Percentiles rank a stretch among this genome's conserved stretches.
Evolutionary conservation across 2,888 invertebrate species (phyloP).

Genomic region (Sinhomidia bicolor): DNA sequence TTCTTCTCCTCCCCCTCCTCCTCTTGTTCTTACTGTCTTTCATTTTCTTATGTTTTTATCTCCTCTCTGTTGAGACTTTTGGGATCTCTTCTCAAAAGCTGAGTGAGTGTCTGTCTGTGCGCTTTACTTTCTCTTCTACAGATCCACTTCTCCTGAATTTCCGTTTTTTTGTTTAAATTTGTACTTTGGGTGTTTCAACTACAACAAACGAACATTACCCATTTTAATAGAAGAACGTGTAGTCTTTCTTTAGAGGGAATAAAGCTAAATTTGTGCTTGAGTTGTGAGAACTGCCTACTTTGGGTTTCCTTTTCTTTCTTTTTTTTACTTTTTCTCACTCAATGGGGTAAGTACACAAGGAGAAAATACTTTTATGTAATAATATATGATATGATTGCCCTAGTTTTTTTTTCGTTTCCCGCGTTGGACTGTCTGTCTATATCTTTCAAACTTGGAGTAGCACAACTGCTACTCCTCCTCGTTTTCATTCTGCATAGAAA

Average conservation of each 20-base stretch:
- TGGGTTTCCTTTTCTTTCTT: background rate
- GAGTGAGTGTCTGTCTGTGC: background rate
- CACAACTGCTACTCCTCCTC: background rate
- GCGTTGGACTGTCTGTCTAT: background rate
- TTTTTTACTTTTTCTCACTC: background rate
- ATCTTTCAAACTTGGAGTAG: background rate
- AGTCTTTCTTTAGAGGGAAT: background rate
- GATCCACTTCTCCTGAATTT: background rate
- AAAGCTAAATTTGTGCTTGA: background rate
- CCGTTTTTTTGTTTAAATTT: background rate
- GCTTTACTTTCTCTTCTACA: background rate
- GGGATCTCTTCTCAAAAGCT: background rate
- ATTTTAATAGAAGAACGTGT: background rate
- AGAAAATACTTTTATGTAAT: background rate
- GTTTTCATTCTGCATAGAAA: background rate
- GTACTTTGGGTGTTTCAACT: background rate
- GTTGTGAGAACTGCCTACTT: background rate
- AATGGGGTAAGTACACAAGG: background rate
- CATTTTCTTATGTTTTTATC: conserved; percentile 3
- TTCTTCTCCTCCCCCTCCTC: no score
- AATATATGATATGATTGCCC: conserved; percentile 1
- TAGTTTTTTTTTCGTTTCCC: background rate
- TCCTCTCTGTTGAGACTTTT: background rate
- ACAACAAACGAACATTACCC: background rate
- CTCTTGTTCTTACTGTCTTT: background rate